These are phyloP conservation scores for Caenorhabditis sulstoni DNA, from an alignment of 2,888 invertebrate genomes.

Conservation along the genomic window DNA sequence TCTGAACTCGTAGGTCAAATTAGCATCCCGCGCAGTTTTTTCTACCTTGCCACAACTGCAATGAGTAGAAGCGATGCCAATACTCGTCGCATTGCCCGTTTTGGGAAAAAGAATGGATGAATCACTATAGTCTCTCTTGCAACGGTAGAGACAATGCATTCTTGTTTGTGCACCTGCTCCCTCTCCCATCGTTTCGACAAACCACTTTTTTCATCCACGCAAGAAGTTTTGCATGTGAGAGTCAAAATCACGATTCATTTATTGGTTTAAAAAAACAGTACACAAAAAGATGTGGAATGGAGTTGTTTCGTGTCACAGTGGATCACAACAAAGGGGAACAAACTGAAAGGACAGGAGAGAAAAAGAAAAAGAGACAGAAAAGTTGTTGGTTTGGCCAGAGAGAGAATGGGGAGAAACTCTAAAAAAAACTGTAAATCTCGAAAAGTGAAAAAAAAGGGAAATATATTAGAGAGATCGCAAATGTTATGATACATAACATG, in stretches of 20 bases:
- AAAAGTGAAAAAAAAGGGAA: conserved; percentile 4
- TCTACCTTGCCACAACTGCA: conserved; percentile 25
- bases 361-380: not conserved
- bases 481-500: conserved; percentile 11
- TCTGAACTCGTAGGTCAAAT: no score
- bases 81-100: conserved; percentile 12
- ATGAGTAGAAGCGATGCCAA: conserved; percentile 11
- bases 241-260: not conserved
- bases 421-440: not conserved
- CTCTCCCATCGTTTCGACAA: not conserved
- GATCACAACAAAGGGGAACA: conserved; percentile 3
- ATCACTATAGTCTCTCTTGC: conserved; percentile 4
- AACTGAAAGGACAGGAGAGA: not conserved
- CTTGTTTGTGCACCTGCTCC: conserved; percentile 36
- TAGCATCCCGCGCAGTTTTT: no score
- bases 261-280: not conserved
- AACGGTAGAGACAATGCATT: conserved; percentile 19
- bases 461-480: not conserved
- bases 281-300: not conserved
- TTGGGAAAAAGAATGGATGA: conserved; percentile 17
- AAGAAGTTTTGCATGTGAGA: conserved; percentile 11
- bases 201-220: conserved; percentile 13
- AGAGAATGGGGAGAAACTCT: not conserved
- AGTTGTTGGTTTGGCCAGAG: not conserved
- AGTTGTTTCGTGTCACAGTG: not conserved